A percentile compares a stretch with the other conserved stretches of the same genome.
phyloP scores from a whole-genome alignment of 2,113 vertebrate genomes.

The Balaenoptera acutorostrata region DNA sequence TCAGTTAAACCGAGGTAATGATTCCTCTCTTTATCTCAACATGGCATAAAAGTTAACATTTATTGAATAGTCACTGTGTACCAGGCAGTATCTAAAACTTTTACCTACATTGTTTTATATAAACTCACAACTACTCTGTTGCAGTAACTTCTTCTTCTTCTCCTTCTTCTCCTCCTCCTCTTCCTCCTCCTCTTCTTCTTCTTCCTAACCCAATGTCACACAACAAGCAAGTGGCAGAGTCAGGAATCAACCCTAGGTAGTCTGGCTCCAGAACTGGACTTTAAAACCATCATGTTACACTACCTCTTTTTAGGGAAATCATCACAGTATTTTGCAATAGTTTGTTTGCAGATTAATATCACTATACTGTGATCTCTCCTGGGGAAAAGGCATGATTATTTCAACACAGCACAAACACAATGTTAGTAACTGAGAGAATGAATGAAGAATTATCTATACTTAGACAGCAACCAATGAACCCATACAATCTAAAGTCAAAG shows the following conservation, averaged over 20 bases:
- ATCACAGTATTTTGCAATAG: not conserved
- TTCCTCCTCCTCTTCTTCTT: not conserved
- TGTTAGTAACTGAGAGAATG: not conserved
- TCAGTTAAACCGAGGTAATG: not conserved
- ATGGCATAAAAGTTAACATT: not conserved
- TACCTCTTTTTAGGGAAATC: not conserved
- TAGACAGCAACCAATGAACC: not conserved
- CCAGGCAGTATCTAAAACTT: not conserved
- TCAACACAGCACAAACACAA: not conserved
- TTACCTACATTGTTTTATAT: not conserved
- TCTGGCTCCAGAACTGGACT: not conserved
- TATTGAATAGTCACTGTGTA: not conserved
- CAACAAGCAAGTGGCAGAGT: not conserved
- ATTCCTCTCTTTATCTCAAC: not conserved
- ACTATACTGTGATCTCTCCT: not conserved
- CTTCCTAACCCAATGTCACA: not conserved
- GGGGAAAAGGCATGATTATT: not conserved
- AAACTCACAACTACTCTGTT: not conserved
- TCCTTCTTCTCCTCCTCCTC: not conserved
- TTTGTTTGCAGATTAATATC: not conserved
- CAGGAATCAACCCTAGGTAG: not conserved
- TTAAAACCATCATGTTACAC: not conserved
- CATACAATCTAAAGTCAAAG: not conserved
- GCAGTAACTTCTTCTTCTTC: not conserved
- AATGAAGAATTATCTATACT: not conserved